Base-by-base conservation (phyloP, 2,888 invertebrate genomes). In the Xylophagus ater region DNA sequence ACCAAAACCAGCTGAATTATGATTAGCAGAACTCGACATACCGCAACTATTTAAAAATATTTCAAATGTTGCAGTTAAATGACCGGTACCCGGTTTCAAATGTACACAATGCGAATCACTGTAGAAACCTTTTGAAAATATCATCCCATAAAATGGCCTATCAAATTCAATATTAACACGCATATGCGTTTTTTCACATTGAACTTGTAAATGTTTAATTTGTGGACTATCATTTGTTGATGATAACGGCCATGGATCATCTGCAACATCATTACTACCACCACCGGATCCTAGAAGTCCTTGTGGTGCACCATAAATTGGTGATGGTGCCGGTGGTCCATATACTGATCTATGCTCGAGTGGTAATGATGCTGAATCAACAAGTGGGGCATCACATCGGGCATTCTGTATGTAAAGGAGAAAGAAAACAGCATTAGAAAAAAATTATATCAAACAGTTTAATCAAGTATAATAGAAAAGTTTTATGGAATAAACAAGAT, bases 111-210 rank as follows among this genome's bases (percentile, higher is more conserved):
- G 87, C 1, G 82, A 72, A 57, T 92, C 90, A 57, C 87, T 87
- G 67, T 88, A 89, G 70, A 85, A 87, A 41, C 87, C 92, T 66
- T 92, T 92, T 45, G 89, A 89, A 70, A 92, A 92, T 58, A 92
- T 90, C 85, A 92, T 89, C 20, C 92, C 92, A 61, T 90, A 89
- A 69, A 92, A 92, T 10, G 92, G 90, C 33, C 90, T 74, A 62
- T 92, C 92, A 67, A 92, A 93, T 63, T 90, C 90, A 54, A 93
- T 87, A 64, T 89, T 89, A 40, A 92, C 92, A 37, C 90, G 74
- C 90, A 92, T 92, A 61, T 89, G 87, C 33, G 90, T 89, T 65
- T 92, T 92, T 66, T 92, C 92, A 66, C 92, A 92, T 62, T 92
- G 90, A 50, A 92, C 92, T 70, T 90, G 88, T 47, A 89, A 69